Conservation (phyloP, 2,113 vertebrate genomes). For the Brachypodius melanocephalos region DNA sequence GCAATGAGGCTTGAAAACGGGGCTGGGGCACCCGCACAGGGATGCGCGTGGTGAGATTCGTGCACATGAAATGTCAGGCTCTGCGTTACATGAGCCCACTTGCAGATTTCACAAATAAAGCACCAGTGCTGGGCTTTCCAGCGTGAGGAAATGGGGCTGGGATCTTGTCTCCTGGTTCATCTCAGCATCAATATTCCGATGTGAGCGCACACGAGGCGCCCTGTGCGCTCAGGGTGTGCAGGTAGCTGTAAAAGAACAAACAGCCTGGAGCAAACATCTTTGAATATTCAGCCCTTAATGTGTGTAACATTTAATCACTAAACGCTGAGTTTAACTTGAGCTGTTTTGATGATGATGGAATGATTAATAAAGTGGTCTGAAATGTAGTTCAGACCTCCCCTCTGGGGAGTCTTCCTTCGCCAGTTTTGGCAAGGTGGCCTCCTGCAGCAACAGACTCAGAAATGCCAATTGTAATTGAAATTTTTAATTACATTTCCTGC, state of each 20-base stretch:
- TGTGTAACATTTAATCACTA: neutral
- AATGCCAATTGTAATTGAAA: slow-evolving; percentile 1
- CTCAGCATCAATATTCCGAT: neutral
- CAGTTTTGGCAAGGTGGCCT: neutral
- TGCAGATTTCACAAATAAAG: neutral
- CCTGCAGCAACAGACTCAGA: neutral
- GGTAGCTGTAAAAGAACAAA: neutral
- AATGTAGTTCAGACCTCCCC: neutral
- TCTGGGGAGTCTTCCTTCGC: neutral
- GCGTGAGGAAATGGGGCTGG: neutral
- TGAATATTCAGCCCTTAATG: neutral
- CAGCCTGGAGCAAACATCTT: neutral
- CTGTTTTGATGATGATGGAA: neutral
- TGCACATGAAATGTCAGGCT: neutral
- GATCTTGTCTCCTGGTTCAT: neutral
- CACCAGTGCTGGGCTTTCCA: neutral
- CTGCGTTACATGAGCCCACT: rapidly evolving
- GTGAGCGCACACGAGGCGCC: neutral
- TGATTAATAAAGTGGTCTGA: slow-evolving; percentile 6
- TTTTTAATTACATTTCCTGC: slow-evolving; percentile 27
- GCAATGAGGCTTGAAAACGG: neutral
- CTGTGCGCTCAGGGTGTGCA: neutral
- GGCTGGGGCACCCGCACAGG: neutral
- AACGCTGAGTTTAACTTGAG: neutral
- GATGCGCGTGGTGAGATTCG: neutral